phyloP scores from a whole-genome alignment of 1,140 invertebrate genomes.

The Pseudomyrmex sp. region DNA sequence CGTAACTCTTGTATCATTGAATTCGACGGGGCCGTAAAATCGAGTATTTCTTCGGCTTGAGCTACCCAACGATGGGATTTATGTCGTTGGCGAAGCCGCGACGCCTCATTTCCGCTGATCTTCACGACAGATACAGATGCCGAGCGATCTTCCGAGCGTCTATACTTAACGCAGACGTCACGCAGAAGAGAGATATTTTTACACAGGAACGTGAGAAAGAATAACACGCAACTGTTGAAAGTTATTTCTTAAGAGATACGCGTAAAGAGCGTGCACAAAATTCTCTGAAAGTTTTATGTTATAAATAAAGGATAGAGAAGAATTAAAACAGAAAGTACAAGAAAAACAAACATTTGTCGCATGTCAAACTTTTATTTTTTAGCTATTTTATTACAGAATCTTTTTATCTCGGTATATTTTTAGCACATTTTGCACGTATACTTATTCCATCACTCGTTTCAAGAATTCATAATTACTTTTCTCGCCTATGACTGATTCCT shows the following conservation, averaged over 20 bases:
- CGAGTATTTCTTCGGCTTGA: conserved; percentile 66
- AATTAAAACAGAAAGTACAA: not conserved
- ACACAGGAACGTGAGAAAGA: not conserved
- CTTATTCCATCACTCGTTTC: not conserved
- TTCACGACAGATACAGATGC: conserved; percentile 19
- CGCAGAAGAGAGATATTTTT: conserved; percentile 21
- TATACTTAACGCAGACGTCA: conserved; percentile 10
- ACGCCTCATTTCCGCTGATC: conserved; percentile 69
- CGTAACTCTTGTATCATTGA: conserved; percentile 77
- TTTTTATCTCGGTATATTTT: not conserved
- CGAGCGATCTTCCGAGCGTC: conserved; percentile 1
- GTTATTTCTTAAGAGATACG: not conserved
- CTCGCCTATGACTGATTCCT: not conserved
- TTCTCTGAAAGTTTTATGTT: not conserved
- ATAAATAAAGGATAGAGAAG: too few relatives aligned
- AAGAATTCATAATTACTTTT: not conserved
- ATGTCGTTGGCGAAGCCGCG: conserved; percentile 55
- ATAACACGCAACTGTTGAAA: not conserved
- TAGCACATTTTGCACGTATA: not conserved
- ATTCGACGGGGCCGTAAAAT: conserved; percentile 74
- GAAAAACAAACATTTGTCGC: not conserved
- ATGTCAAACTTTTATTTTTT: conserved; percentile 2
- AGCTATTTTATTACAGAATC: too few relatives aligned
- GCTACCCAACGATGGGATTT: conserved; percentile 67
- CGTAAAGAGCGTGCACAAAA: conserved; percentile 5